Conservation (phyloP, 2,797 vertebrate species). For the Tokudaia tokunoshimensis region DNA sequence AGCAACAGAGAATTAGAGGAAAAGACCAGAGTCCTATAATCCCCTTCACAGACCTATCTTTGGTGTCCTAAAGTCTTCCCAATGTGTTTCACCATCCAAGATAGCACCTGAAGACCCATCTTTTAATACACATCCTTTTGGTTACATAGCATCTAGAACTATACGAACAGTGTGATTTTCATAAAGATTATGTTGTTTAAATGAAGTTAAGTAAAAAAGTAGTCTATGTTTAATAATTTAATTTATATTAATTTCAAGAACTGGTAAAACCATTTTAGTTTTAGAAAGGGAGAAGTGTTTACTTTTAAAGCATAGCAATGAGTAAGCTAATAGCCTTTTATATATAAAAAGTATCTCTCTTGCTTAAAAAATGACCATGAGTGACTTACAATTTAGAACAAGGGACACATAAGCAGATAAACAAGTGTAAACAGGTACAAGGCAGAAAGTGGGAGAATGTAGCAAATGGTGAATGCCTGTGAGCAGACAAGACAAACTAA, state of each 20-base stretch:
- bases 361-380: neutral
- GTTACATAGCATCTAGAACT: neutral
- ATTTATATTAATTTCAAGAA: conserved; percentile 33
- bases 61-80: neutral
- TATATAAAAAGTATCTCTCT: neutral
- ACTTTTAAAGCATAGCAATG: neutral
- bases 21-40: neutral
- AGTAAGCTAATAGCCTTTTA: neutral
- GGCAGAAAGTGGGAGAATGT: neutral
- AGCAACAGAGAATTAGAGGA: neutral
- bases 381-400: neutral
- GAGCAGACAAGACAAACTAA: neutral
- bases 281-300: neutral
- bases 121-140: neutral
- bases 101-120: neutral
- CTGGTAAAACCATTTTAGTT: neutral
- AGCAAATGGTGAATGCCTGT: neutral
- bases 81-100: neutral
- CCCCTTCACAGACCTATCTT: no score
- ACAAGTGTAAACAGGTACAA: neutral
- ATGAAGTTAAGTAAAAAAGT: neutral
- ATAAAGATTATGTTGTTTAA: neutral
- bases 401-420: neutral
- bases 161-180: neutral
- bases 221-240: neutral